Base-by-base conservation (phyloP, 2,797 vertebrate species). In the Pangasius larnaudii region DNA sequence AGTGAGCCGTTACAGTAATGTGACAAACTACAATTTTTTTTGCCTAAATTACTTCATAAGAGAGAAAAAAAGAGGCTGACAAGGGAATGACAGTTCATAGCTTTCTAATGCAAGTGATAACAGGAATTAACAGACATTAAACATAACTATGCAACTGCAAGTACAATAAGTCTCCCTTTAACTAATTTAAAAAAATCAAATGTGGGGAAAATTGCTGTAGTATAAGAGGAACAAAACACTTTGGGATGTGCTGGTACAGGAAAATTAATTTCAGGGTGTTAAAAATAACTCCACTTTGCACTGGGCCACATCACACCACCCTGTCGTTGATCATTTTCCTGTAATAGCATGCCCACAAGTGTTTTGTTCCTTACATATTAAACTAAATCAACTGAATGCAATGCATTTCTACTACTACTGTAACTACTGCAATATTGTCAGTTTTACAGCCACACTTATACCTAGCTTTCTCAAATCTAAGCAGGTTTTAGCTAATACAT, bases 211-310 rank as follows among this genome's bases (percentile, higher is more conserved):
- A 77, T 30, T 33, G n/a, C 49, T 78, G 14, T 33, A 16, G n/a
- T 53, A 51, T 51, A 51, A 78, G n/a, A 77, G 16, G n/a, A 78
- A 79, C 36, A 58, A 58, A 58, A 58, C 77, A 79, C 51, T 36
- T 56, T 33, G 19, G 30, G 18, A 56, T 33, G 51, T 79, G 75
- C 27, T 10, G 11, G 10, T 33, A 79, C 4, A 56, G 75, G 49
- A 77, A 51, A 53, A 10, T 75, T 19, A 0, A 18, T 71, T 39
- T 71, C 36, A 74, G 27, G 13, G 27, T 51, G 46, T 27, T n/a
- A 77, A 51, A 22, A 46, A 8, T 27, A 79, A 53, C 27, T 30
- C 49, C 5, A 75, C 42, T 51, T 13, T 27, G 1, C 8, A 9
- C n/a, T 27, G 22, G 71, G 71, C 36, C 22, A 13, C 72, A 75